phyloP scores from a whole-genome alignment of 1,140 invertebrate genomes.

The Copidosoma floridanum region DNA sequence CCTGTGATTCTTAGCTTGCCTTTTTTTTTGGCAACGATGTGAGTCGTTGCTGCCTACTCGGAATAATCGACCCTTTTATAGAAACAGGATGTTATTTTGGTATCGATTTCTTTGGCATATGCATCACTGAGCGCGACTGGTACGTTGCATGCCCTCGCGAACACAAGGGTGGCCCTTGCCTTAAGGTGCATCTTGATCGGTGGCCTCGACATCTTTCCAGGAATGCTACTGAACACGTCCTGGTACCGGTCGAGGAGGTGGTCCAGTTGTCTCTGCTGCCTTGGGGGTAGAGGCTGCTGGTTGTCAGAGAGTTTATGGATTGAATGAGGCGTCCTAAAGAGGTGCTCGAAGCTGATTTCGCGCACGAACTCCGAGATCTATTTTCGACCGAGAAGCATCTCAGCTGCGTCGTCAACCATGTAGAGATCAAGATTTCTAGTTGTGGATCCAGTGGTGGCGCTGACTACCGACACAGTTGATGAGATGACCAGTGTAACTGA shows the following conservation, averaged over 20 bases:
- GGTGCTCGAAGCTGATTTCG: constrained; percentile 12
- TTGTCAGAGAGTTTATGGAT: constrained; percentile 22
- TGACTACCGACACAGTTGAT: constrained; percentile 30
- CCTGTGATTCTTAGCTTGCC: constrained; percentile 36
- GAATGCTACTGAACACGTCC: too few species aligned
- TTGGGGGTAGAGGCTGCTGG: constrained; percentile 35
- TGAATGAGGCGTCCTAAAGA: background rate
- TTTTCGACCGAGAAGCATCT: constrained; percentile 27
- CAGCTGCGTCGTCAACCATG: constrained; percentile 22
- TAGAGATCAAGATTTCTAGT: constrained; percentile 25
- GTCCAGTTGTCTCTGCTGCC: too few species aligned
- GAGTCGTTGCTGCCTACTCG: constrained; percentile 14
- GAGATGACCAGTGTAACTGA: too few species aligned
- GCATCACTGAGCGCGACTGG: too few species aligned
- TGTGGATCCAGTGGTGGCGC: constrained; percentile 21
- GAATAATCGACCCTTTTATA: background rate
- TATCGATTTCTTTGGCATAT: too few species aligned
- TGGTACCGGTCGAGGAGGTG: constrained; percentile 31
- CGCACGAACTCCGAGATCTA: constrained; percentile 27
- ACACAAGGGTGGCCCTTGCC: too few species aligned
- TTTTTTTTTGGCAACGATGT: too few species aligned
- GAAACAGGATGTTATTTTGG: too few species aligned
- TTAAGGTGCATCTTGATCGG: too few species aligned
- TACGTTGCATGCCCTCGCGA: too few species aligned
- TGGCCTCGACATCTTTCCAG: too few species aligned